Conservation (phyloP, 2,113 vertebrate species). For the Sander vitreus region DNA sequence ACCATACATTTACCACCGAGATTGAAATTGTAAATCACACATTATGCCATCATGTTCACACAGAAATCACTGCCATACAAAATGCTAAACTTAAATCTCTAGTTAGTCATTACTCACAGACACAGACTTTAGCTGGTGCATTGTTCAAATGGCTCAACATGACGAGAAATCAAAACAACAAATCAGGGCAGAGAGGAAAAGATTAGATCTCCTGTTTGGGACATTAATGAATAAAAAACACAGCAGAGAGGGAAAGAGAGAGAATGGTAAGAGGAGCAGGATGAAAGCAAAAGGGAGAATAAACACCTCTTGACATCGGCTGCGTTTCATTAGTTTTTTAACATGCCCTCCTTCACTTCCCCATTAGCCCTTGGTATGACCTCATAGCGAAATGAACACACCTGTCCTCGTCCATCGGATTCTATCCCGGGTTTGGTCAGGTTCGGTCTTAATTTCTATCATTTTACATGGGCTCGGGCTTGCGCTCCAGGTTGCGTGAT, state of each 20-base stretch:
- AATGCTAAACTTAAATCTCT: slow-evolving; percentile 23
- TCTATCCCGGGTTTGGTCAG: too few relatives aligned
- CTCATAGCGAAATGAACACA: too few relatives aligned
- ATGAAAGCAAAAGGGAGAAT: not conserved
- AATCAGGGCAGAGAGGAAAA: not conserved
- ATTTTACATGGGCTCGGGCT: too few relatives aligned
- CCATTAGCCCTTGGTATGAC: too few relatives aligned
- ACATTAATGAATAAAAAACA: slow-evolving; percentile 9
- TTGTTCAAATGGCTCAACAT: slow-evolving; percentile 28
- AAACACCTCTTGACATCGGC: not conserved
- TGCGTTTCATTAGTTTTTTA: too few relatives aligned
- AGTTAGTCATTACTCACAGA: slow-evolving; percentile 10
- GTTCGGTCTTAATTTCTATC: too few relatives aligned
- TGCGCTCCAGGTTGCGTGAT: too few relatives aligned
- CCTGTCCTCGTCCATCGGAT: too few relatives aligned
- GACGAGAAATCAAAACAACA: slow-evolving; percentile 1
- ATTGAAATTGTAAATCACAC: slow-evolving; percentile 5
- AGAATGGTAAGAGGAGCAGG: not conserved
- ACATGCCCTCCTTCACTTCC: too few relatives aligned
- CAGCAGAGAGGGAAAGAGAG: not conserved
- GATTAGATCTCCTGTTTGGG: not conserved
- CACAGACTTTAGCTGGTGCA: slow-evolving; percentile 9
- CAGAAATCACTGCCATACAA: slow-evolving; percentile 11
- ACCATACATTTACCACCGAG: not conserved
- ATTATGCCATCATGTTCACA: slow-evolving; percentile 1